Conservation (phyloP, 92 coral and sea anemone species). For the Parazoanthus swiftii region DNA sequence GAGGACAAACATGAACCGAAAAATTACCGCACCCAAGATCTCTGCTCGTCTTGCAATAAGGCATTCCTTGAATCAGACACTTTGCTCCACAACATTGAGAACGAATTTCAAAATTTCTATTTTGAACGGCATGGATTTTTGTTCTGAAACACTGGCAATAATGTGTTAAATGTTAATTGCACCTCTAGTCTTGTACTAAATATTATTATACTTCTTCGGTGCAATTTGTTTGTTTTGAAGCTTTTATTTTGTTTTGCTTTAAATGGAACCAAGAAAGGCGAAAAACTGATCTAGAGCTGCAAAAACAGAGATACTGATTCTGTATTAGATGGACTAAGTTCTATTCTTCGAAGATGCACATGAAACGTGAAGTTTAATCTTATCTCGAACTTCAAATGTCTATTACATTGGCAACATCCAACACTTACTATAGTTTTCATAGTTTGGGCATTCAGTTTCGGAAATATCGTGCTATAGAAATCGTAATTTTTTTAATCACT, state of each 20-base stretch:
- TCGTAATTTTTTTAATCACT: not conserved
- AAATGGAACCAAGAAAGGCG: not conserved
- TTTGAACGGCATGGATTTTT: not conserved
- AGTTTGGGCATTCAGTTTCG: not conserved
- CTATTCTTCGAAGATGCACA: not conserved
- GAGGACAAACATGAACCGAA: not conserved
- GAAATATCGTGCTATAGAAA: not conserved
- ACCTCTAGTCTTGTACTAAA: not conserved
- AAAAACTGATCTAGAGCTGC: not conserved
- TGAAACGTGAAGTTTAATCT: not conserved
- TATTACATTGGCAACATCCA: not conserved
- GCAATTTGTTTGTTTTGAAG: not conserved
- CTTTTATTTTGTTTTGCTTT: not conserved
- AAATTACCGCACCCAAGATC: conserved; percentile 18
- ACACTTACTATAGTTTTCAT: not conserved
- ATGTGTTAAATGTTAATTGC: not conserved
- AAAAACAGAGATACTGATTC: not conserved
- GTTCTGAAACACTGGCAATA: not conserved
- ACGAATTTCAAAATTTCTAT: not conserved
- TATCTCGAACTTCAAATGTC: not conserved
- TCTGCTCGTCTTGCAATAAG: not conserved
- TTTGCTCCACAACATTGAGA: not conserved
- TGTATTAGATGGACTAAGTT: no score
- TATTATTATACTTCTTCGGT: not conserved
- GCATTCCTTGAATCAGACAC: not conserved